Evolutionary conservation across 1,140 invertebrate genomes (phyloP), one percentile per base, ranked within the genome.

Genomic region (Aphelinus certus): DNA sequence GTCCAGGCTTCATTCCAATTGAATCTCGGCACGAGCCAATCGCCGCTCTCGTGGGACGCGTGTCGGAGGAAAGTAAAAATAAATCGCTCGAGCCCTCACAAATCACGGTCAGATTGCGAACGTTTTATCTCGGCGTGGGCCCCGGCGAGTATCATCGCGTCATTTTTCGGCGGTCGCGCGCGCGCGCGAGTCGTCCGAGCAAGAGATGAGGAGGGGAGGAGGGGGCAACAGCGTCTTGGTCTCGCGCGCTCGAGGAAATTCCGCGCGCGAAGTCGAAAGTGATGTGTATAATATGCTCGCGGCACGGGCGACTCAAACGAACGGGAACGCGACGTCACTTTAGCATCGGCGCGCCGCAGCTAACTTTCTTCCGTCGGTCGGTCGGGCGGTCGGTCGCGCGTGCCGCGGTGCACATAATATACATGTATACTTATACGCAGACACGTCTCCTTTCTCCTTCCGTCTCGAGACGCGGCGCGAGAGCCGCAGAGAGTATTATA

Each of bases 221-320:
- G 26, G 26, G 26, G 26, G 26, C 26, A 26, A 26, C 26, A 26
- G 26, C 26, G 26, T 26, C 26, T 26, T 26, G 26, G 26, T 26
- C 26, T 26, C 26, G 26, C 26, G 26, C 26, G 26, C 26, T 26
- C 26, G 26, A 66, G 61, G 62, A n/a, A 65, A 72, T 72, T 72
- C 70, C 62, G 9, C 10, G 45, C 57, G 47, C 45, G 62, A 77
- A 76, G 76, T 78, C 62, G 77, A 78, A 78, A 77, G 70, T 73
- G 53, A 73, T 51, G 55, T 65, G 51, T 51, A 1, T n/a, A 7
- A 1, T 4, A 3, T 49, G n/a, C 7, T 60, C 4, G 3, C 3
- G 10, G 26, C 43, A 46, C 1, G 42, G 60, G 47, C 5, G 10
- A 7, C 53, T 2, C 10, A 58, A 73, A 66, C 1, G 43, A 48